Evolutionary conservation across 53 echinoderm and acorn worm species (phyloP), one percentile per base, ranked within the genome.

Genomic region (Glandiceps talaboti): DNA sequence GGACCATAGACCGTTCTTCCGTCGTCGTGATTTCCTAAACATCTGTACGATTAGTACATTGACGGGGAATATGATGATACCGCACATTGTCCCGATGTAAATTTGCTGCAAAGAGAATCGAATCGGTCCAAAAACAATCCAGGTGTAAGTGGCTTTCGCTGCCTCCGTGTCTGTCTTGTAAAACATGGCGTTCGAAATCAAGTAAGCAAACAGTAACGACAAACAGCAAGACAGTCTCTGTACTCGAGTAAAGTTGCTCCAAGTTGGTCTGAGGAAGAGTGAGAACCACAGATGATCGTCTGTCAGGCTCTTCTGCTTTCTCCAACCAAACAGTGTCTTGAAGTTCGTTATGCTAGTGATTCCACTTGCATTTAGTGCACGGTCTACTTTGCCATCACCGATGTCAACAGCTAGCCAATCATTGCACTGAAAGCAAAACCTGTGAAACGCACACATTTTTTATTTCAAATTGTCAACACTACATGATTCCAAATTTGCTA

Each of bases 261-360:
- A 78, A 1, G 88, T 91, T 1, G 91, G 91, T 10, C 91, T 88
- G 76, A 83, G 88, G 85, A 91, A 91, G 0, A 91, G 82, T 25
- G 91, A 91, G 74, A 91, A 91, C 91, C 91, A 91, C 26, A 91
- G 86, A 72, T 91, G 91, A 33, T 86, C 88, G 32, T 91, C 91
- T 25, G 86, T 88, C 29, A 91, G 84, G 31, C 84, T 79, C 73
- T 82, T 84, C 1, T 88, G 91, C 26, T 86, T 83, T 32, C 84
- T 84, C 31, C 88, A 86, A 84, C 81, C 84, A 77, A 91, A 86
- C 28, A 91, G 84, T 30, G 83, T 79, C 27, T 84, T 27, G 73
- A 91, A 89, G 33, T 81, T 79, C 31, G 75, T 86, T 83, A 91
- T 33, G 26, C 86, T 86, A 1, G 89, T 80, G 32, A 86, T 88